Evolutionary conservation across 2,888 invertebrate species (phyloP), one percentile per base, ranked within the genome.

Genomic region (Alsophila aescularia): DNA sequence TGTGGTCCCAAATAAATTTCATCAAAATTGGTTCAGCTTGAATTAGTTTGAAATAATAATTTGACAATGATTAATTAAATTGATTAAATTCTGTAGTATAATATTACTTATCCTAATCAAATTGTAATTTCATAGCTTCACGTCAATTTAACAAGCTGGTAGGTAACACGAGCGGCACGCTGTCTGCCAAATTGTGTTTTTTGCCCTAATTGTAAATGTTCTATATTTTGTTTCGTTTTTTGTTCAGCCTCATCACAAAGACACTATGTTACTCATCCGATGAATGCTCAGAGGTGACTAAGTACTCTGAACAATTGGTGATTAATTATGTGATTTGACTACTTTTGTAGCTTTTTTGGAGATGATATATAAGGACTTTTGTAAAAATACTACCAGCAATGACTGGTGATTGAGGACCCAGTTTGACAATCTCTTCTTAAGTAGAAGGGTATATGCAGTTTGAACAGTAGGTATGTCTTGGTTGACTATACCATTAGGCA

Each of bases 151-250:
- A 77, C 79, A 75, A 75, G 68, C 65, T 71, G 72, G 74, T 71
- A 79, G 79, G 73, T 72, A 79, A 79, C 72, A 71, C 66, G 63
- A 77, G 87, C 88, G 89, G 83, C 89, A 88, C 81, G 87, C 90
- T 81, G 90, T 90, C 90, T 89, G 77, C 72, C 72, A 63, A 73
- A 72, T 73, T 69, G 64, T 72, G 68, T 74, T 72, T 77, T 73
- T 75, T 67, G 62, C 56, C 54, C 51, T 21, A 44, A 64, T 66
- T 62, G 69, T 64, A 54, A 79, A 77, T 79, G 73, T 67, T 69
- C 66, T 59, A 71, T 66, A 77, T 75, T 54, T 27, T 34, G 49
- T 29, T 18, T 43, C 7, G 43, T 49, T 85, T 86, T 87, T 87
- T 85, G 80, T 62, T 62, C 24, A 39, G 61, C 43, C 45, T 35